A percentile compares a stretch with the other conserved stretches of the same genome.
phyloP scores from a whole-genome alignment of 2,113 vertebrate genomes.

The Macroglossus sobrinus region DNA sequence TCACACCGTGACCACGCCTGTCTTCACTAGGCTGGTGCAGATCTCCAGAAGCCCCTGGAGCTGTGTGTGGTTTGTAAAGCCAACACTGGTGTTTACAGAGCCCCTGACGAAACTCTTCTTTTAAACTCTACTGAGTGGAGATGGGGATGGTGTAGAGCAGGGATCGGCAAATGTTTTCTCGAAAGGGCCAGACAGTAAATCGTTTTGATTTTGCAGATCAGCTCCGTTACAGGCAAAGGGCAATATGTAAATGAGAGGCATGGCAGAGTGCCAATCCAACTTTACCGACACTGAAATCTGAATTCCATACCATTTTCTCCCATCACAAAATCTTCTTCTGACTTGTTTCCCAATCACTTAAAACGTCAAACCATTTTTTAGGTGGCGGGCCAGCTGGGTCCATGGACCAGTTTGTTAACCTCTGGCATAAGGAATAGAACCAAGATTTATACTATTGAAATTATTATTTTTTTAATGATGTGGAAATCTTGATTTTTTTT shows the following conservation, averaged over 20 bases:
- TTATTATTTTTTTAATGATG: slow-evolving; percentile 64
- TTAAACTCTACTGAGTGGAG: neutral
- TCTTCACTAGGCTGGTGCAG: neutral
- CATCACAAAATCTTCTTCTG: neutral
- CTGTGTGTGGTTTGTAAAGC: neutral
- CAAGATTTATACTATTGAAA: slow-evolving; percentile 45
- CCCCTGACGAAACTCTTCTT: neutral
- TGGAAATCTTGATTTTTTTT: slow-evolving; percentile 52
- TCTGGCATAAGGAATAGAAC: neutral
- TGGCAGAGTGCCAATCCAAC: neutral
- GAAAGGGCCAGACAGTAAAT: neutral
- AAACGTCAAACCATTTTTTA: neutral
- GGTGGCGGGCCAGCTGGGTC: neutral
- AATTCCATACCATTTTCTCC: neutral
- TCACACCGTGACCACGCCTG: accelerated
- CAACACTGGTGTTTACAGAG: neutral
- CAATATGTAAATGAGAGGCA: accelerated
- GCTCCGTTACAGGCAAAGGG: neutral
- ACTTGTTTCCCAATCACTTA: neutral
- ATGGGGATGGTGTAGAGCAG: neutral
- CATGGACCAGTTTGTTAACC: neutral
- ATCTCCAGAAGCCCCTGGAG: neutral
- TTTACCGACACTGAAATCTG: neutral
- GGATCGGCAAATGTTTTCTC: neutral
- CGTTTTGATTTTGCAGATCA: neutral